phyloP scores from a whole-genome alignment of 2,888 invertebrate species.

The Holacanthella duospinosa region DNA sequence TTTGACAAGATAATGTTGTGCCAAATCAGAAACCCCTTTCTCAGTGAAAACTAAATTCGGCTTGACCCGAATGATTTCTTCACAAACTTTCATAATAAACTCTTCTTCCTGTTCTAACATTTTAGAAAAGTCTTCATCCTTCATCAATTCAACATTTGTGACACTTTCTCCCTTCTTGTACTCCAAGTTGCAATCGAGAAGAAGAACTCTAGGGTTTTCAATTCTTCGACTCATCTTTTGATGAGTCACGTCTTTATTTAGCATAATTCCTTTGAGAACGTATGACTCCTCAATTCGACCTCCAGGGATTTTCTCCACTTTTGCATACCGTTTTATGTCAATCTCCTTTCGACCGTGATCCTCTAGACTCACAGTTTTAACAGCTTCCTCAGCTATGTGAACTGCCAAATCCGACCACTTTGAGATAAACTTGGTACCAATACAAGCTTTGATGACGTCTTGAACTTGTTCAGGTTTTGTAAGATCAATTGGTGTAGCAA shows the following conservation, averaged over 20 bases:
- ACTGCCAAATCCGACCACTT: slow-evolving; percentile 94
- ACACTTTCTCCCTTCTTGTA: slow-evolving; percentile 99
- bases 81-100: slow-evolving; percentile 74
- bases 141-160: slow-evolving; percentile 90
- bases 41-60: slow-evolving; percentile 96
- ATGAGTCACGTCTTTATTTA: slow-evolving; percentile 98
- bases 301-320: slow-evolving; percentile 80
- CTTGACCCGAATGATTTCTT: slow-evolving; percentile 84
- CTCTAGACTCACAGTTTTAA: slow-evolving; percentile 75
- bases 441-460: slow-evolving; percentile 79
- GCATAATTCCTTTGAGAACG: slow-evolving; percentile 88
- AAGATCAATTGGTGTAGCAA: slow-evolving; percentile 55
- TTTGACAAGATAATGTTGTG: slow-evolving; percentile 77
- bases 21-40: slow-evolving; percentile 90
- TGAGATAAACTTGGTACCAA: slow-evolving; percentile 94
- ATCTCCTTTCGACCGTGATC: slow-evolving; percentile 87
- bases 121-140: slow-evolving; percentile 88
- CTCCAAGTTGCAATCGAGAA: slow-evolving; percentile 91
- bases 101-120: slow-evolving; percentile 93
- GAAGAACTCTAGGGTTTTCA: slow-evolving; percentile 86
- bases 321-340: slow-evolving; percentile 95
- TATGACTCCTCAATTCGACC: slow-evolving; percentile 88
- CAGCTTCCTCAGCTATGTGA: slow-evolving; percentile 88
- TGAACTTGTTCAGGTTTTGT: slow-evolving; percentile 70
- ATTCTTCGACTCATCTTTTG: slow-evolving; percentile 91